phyloP scores from a whole-genome alignment of 1,140 invertebrate genomes.

The Eufriesea mexicana region DNA sequence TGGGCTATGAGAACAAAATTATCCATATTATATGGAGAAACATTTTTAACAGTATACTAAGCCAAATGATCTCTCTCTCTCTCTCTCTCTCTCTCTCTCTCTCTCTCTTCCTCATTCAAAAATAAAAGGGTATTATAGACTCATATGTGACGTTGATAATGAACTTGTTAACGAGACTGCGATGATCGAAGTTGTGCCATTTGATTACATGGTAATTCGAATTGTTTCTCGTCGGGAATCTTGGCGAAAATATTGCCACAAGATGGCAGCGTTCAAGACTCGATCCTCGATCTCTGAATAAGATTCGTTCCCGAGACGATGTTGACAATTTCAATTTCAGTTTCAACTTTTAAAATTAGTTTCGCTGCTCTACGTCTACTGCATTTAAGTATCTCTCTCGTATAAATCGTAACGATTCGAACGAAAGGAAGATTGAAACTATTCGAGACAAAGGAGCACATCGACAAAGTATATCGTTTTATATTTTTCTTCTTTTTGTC shows the following conservation, averaged over 20 bases:
- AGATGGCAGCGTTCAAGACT: too few relatives aligned
- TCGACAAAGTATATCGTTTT: not conserved
- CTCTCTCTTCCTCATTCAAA: too few relatives aligned
- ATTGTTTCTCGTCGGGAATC: not conserved
- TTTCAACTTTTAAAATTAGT: not conserved
- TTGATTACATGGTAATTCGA: not conserved
- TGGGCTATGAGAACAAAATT: too few relatives aligned
- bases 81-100: too few relatives aligned
- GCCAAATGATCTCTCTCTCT: too few relatives aligned
- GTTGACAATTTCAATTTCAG: not conserved
- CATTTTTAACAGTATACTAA: too few relatives aligned
- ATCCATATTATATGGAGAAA: too few relatives aligned
- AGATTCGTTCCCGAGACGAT: not conserved
- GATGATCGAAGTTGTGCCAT: not conserved
- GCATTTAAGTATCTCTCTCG: not conserved
- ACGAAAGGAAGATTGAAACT: not conserved
- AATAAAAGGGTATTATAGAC: too few relatives aligned
- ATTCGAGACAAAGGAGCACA: not conserved
- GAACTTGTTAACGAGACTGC: too few relatives aligned
- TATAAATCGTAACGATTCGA: not conserved
- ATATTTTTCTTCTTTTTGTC: not conserved
- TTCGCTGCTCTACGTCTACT: not conserved
- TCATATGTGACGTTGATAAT: too few relatives aligned
- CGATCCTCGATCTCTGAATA: not conserved
- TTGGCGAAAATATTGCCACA: not conserved